A percentile compares a stretch with the other conserved stretches of the same genome.
These are phyloP conservation scores for Psilopsiagon aymara DNA, from an alignment of 2,113 vertebrate species.

Conservation along the genomic window DNA sequence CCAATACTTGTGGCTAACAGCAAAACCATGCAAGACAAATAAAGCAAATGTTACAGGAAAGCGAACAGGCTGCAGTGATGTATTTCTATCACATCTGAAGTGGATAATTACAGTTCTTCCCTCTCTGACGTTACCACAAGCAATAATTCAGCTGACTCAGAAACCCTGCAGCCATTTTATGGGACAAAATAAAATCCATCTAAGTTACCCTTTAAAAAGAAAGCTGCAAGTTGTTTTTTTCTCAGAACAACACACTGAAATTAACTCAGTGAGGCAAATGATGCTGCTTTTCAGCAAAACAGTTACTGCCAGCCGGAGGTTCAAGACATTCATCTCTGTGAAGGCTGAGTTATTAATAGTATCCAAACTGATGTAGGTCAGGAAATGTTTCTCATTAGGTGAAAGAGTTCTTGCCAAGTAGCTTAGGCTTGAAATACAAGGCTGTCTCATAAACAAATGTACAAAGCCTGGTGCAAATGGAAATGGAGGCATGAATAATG, in stretches of 20 bases:
- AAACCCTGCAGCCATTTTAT: slow-evolving; percentile 2
- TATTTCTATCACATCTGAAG: neutral
- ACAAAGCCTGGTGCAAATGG: slow-evolving; percentile 25
- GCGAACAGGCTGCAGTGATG: neutral
- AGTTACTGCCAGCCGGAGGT: neutral
- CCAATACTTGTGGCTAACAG: neutral
- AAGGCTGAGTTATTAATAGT: slow-evolving; percentile 59
- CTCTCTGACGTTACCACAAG: neutral
- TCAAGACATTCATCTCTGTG: neutral
- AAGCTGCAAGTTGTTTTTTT: neutral
- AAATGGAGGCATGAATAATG: neutral
- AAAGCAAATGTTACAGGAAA: neutral
- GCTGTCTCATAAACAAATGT: slow-evolving; percentile 52
- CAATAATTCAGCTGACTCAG: slow-evolving; percentile 19
- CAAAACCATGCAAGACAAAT: neutral
- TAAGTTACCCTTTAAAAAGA: neutral
- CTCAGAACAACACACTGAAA: neutral
- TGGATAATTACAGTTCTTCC: neutral
- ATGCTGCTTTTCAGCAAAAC: slow-evolving; percentile 13
- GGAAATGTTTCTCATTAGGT: slow-evolving; percentile 67
- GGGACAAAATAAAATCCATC: neutral
- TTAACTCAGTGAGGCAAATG: slow-evolving; percentile 19
- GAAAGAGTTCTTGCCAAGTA: slow-evolving; percentile 49
- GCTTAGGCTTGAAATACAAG: slow-evolving; percentile 44
- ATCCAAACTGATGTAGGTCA: slow-evolving; percentile 65